Evolutionary conservation across 1,140 invertebrate species (phyloP).

Genomic region (Neodiprion virginianus): DNA sequence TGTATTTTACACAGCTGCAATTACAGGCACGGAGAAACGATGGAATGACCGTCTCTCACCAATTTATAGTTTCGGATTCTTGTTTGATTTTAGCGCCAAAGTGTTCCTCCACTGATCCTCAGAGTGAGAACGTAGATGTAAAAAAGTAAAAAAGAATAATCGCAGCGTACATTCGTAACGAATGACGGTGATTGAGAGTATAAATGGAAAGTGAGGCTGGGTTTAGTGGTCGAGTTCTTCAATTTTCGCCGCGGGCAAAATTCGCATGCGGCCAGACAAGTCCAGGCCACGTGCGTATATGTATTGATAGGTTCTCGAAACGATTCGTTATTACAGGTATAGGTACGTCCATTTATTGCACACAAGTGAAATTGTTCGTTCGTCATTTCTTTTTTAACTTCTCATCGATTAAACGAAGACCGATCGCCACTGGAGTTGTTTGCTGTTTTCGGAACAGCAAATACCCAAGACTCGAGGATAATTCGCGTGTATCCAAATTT

Average conservation of each 20-base stretch:
- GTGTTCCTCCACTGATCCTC: no score
- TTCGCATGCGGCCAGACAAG: no score
- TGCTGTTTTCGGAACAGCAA: neutral
- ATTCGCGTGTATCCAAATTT: neutral
- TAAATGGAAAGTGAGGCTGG: neutral
- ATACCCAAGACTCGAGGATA: neutral
- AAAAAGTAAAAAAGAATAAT: no score
- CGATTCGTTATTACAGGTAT: neutral
- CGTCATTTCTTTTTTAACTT: neutral
- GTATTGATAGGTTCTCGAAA: no score
- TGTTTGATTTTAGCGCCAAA: no score
- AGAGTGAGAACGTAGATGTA: no score
- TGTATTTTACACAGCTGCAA: no score
- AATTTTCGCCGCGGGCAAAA: neutral
- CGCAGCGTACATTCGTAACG: neutral
- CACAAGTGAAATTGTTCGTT: neutral
- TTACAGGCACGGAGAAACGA: no score
- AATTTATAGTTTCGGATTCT: no score
- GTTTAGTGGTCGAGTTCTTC: neutral
- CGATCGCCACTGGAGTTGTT: neutral
- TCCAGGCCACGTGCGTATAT: no score
- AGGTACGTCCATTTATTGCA: neutral
- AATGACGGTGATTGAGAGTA: neutral
- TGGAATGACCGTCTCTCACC: no score
- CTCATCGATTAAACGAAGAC: neutral